Base-by-base conservation (phyloP, 2,113 vertebrate genomes). In the Nematolebias whitei region DNA sequence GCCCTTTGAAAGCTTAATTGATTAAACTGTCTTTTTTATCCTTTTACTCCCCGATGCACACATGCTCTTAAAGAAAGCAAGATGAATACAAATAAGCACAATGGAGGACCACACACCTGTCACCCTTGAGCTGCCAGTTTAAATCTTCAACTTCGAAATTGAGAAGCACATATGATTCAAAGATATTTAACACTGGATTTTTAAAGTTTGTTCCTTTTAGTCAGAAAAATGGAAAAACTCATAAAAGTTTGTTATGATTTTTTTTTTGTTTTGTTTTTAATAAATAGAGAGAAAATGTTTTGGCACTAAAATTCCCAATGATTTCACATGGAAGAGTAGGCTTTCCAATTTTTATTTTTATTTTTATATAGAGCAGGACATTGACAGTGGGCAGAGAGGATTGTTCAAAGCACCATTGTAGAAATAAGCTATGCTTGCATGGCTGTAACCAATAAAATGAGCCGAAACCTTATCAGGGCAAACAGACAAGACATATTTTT, bases 1-100 rank as follows among this genome's bases (percentile, higher is more conserved):
- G 80, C 63, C 68, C 78, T 85, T n/a, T 83, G 74, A 86, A 90
- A 85, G 71, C 73, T 63, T 86, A 87, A 88, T 90, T 93, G 87
- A 91, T 91, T 88, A 78, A 69, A 77, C 67, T 74, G 59, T 85
- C 49, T 67, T 87, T 63, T 72, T 52, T 62, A 78, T 77, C 70
- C 80, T 22, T 35, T 74, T 67, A 26, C 48, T 57, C 43, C 41
- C 53, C 8, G 56, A 50, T 51, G 51, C 53, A 54, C 63, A 70
- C 73, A 71, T 78, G 68, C 66, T 76, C 63, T 85, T 83, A 80
- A 82, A 75, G 85, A 82, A 82, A 78, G 77, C 76, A 78, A 83
- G 79, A 66, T 76, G 83, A 92, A 90, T 88, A 90, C 85, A 90
- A 89, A 91, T 76, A 66, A 73, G 53, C 39, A 57, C 71, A 68